Conservation (phyloP, 2,888 invertebrate species). For the Podotricha telesiphe region DNA sequence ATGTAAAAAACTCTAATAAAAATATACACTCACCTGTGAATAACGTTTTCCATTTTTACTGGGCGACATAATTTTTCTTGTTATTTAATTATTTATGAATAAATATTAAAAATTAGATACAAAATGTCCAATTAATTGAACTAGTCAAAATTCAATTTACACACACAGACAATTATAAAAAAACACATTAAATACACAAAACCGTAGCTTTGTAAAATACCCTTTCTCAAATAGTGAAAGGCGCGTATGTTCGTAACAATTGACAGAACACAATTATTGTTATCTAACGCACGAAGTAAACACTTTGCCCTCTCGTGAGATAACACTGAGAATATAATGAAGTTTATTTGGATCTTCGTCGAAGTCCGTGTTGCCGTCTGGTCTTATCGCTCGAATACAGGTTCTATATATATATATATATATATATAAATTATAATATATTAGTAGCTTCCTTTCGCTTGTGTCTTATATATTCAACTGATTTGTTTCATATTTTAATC, state of each 20-base stretch:
- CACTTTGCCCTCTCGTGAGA: constrained; percentile 49
- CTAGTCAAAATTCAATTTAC: not conserved
- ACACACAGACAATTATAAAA: not conserved
- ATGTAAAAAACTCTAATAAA: constrained; percentile 20
- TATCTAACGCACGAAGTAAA: constrained; percentile 55
- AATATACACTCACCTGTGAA: constrained; percentile 58
- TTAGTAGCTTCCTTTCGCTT: not conserved
- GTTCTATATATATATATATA: constrained; percentile 3
- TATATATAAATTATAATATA: not conserved
- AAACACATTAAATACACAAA: not conserved
- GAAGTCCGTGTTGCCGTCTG: constrained; percentile 15
- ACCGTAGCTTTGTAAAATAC: constrained; percentile 2
- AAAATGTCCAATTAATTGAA: not conserved
- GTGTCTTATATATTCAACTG: not conserved
- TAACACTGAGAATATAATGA: constrained; percentile 42
- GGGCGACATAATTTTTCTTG: constrained; percentile 60
- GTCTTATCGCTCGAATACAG: constrained; percentile 25
- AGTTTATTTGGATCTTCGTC: constrained; percentile 32
- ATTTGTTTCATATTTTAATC: too few species aligned
- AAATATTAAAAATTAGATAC: constrained; percentile 45
- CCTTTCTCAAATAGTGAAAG: constrained; percentile 1
- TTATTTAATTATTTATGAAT: constrained; percentile 51
- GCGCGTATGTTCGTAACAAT: constrained; percentile 40
- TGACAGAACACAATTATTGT: constrained; percentile 52
- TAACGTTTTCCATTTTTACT: constrained; percentile 67